Evolutionary conservation across 2,113 vertebrate species (phyloP).

Genomic region (Cryptomyrus ogoouensis): DNA sequence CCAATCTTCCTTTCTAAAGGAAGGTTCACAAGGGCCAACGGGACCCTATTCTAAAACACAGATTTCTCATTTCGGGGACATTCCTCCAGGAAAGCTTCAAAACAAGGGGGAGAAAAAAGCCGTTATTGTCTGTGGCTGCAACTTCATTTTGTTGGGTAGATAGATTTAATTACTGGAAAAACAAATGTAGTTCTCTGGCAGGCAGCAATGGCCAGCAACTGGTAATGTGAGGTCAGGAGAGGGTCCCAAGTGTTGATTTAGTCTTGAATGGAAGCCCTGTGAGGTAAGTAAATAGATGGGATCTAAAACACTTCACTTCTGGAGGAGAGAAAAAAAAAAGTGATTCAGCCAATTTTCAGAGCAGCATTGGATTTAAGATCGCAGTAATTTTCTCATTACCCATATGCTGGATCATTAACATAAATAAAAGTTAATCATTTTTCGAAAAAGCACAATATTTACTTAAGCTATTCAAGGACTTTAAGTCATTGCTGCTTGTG

Average conservation of each 20-base stretch:
- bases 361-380: not conserved
- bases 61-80: constrained; percentile 18
- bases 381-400: not conserved
- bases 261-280: not conserved
- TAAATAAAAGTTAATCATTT: not conserved
- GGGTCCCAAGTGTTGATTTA: not conserved
- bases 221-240: constrained; percentile 5
- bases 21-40: constrained; percentile 7
- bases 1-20: constrained; percentile 18
- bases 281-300: not conserved
- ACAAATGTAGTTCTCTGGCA: constrained; percentile 18
- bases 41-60: constrained; percentile 18
- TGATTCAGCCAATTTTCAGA: not conserved
- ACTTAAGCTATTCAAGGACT: not conserved
- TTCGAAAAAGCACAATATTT: not conserved
- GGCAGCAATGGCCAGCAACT: not conserved
- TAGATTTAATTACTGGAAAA: constrained; percentile 22
- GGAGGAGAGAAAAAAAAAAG: not conserved
- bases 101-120: not conserved
- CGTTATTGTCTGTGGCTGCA: constrained; percentile 14
- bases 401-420: not conserved
- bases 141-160: not conserved
- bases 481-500: not conserved
- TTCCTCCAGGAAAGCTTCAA: constrained; percentile 17
- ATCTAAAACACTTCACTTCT: not conserved